Evolutionary conservation across 1,140 invertebrate species (phyloP), one percentile per base, ranked within the genome.

Genomic region (Prorops nasuta): DNA sequence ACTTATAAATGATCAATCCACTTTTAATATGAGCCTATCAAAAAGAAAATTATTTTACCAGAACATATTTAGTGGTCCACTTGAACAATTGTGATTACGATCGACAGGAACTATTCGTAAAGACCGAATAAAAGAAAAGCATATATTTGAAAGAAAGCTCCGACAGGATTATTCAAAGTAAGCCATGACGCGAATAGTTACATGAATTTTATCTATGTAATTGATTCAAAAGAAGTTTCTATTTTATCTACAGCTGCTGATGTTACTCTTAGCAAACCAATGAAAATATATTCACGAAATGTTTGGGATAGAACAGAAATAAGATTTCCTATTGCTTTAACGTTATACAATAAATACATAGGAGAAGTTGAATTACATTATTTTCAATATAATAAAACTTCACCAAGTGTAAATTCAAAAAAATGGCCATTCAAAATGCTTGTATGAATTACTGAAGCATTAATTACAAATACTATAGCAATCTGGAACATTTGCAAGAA

Each of bases 71-170:
- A 45, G 24, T 51, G n/a, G 34, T 51, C 20, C 43, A 45, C 24
- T 41, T 51, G 28, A 20, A 14, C 19, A 51, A 45, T 34, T 18
- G n/a, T n/a, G 49, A 43, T 20, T 41, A 35, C 22, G 19, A 35
- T 39, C 43, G 17, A 45, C 49, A 15, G 49, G 49, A n/a, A n/a
- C n/a, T n/a, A n/a, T n/a, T n/a, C n/a, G n/a, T n/a, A n/a, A n/a
- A n/a, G n/a, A n/a, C n/a, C n/a, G n/a, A 14, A 38, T 24, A 14
- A 35, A 44, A 19, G n/a, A 37, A 14, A 19, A 45, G 40, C 28
- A 51, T 32, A 37, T 42, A 45, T 42, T 45, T n/a, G 45, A 51
- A 51, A 19, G 45, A 28, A 51, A 41, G 36, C 42, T 37, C 24
- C 20, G 18, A 34, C 42, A 45, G 52, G 42, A 14, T 16, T 19